Conservation (phyloP, 2,797 vertebrate genomes). For the Sebastes variabilis region DNA sequence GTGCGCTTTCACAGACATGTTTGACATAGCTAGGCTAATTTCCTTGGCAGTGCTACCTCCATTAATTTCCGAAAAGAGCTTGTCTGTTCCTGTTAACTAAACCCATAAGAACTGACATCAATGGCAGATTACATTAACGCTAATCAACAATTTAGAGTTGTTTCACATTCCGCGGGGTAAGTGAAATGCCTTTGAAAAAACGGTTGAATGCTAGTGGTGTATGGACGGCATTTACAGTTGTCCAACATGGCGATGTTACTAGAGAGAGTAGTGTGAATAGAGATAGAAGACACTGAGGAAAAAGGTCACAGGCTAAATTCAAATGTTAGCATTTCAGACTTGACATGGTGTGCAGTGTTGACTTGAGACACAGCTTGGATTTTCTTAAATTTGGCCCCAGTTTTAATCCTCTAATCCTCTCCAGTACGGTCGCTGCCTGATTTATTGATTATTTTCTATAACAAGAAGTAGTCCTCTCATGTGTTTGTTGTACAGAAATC, state of each 20-base stretch:
- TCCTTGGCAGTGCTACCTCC: conserved; percentile 56
- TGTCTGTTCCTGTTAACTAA: conserved; percentile 60
- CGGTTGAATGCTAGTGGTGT: conserved; percentile 13
- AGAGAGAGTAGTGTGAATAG: neutral
- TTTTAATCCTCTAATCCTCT: conserved; percentile 64
- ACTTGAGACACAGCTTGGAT: conserved; percentile 21
- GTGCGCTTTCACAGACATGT: conserved; percentile 69
- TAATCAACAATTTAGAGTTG: conserved; percentile 64
- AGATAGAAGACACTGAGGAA: neutral
- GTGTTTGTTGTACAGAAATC: neutral
- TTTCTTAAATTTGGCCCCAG: conserved; percentile 33
- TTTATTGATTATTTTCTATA: conserved; percentile 52
- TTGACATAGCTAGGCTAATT: conserved; percentile 72
- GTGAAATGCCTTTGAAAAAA: conserved; percentile 47
- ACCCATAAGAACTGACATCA: conserved; percentile 57
- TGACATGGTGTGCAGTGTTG: neutral
- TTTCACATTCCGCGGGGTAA: conserved; percentile 40
- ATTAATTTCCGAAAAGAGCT: conserved; percentile 60
- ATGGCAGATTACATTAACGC: conserved; percentile 51
- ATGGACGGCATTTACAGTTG: conserved; percentile 12
- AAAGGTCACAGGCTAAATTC: neutral
- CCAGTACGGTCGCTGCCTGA: neutral
- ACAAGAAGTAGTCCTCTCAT: conserved; percentile 22
- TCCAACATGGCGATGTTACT: neutral
- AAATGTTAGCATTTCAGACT: neutral